phyloP scores from a whole-genome alignment of 2,797 vertebrate genomes.

The Selene dorsalis region DNA sequence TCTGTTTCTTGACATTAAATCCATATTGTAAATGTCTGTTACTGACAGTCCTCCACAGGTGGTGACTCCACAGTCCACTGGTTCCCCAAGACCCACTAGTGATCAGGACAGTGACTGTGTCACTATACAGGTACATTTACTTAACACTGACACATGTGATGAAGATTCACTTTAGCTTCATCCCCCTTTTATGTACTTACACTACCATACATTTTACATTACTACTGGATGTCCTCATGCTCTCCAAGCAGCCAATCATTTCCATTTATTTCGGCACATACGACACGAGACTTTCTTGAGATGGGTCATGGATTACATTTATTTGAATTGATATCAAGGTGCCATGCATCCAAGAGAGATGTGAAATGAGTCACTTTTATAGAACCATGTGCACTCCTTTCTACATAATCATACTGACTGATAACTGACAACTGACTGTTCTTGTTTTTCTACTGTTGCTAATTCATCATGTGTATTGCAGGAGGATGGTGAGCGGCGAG shows the following conservation, averaged over 20 bases:
- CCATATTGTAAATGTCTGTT: constrained; percentile 11
- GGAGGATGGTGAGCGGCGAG: constrained; percentile 78
- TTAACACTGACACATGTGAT: not conserved
- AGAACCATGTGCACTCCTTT: too few relatives aligned
- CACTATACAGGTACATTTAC: constrained; percentile 78
- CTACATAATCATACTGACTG: too few relatives aligned
- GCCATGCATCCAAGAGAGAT: not conserved
- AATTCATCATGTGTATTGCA: constrained; percentile 24
- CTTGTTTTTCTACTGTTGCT: not conserved
- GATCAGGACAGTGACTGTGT: constrained; percentile 83
- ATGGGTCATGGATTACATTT: not conserved
- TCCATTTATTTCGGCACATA: not conserved
- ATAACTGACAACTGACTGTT: too few relatives aligned
- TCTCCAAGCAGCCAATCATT: not conserved
- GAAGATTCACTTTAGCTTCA: not conserved
- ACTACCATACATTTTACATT: not conserved
- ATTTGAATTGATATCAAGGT: not conserved
- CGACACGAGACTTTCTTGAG: not conserved
- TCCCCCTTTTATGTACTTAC: not conserved
- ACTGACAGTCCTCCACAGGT: constrained; percentile 76
- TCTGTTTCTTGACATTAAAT: not conserved
- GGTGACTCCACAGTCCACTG: constrained; percentile 68
- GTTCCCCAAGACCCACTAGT: constrained; percentile 74
- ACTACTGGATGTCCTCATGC: not conserved
- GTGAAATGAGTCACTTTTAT: too few relatives aligned